phyloP scores from a whole-genome alignment of 2,113 vertebrate genomes.

The Carassius auratus region DNA sequence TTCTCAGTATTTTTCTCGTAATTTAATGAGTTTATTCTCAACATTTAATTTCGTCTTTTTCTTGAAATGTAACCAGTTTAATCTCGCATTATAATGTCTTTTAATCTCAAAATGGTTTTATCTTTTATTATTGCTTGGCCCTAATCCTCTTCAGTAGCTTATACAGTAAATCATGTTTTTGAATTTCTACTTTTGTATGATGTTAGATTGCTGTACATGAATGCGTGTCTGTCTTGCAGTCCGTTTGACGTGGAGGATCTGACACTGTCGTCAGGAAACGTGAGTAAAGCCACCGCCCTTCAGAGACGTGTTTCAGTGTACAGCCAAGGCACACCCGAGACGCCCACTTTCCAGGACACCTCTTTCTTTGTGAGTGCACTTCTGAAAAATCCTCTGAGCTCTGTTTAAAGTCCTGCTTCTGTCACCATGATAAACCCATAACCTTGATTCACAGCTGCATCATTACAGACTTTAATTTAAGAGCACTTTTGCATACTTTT shows the following conservation, averaged over 20 bases:
- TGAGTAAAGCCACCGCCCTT: constrained; percentile 89
- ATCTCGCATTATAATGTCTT: too few species aligned
- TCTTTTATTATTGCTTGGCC: too few species aligned
- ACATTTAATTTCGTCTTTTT: too few species aligned
- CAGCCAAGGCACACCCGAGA: constrained; percentile 96
- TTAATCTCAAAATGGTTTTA: too few species aligned
- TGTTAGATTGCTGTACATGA: neutral
- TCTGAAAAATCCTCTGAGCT: neutral
- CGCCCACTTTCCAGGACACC: constrained; percentile 91
- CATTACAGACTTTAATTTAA: neutral
- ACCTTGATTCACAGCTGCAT: too few species aligned
- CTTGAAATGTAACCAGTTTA: too few species aligned
- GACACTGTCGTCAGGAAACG: constrained; percentile 85
- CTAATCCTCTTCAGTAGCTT: too few species aligned
- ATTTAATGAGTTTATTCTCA: too few species aligned
- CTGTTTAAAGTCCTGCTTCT: neutral
- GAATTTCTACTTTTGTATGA: neutral
- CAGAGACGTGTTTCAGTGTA: constrained; percentile 95
- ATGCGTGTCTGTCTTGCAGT: constrained; percentile 67
- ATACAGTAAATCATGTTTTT: too few species aligned
- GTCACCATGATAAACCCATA: neutral
- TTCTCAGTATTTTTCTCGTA: too few species aligned
- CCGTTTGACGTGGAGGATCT: constrained; percentile 97
- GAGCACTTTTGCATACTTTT: neutral
- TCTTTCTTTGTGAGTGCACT: constrained; percentile 91